Conservation (phyloP, 2,888 invertebrate genomes). For the Leptura quadrifasciata region DNA sequence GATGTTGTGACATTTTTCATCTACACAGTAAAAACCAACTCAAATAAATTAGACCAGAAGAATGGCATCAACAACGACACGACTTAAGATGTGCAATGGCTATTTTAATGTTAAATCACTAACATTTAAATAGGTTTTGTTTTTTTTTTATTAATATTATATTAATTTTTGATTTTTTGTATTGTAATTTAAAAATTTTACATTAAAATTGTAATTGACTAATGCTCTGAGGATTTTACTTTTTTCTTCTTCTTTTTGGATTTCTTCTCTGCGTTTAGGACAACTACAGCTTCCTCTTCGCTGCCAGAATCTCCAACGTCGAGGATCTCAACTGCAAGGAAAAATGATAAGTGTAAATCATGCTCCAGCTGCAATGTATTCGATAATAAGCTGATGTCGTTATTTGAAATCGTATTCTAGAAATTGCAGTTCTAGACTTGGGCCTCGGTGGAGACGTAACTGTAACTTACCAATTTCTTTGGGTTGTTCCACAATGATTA, state of each 20-base stretch:
- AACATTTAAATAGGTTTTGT: slow-evolving; percentile 52
- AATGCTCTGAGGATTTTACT: background rate
- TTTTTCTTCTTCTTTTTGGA: slow-evolving; percentile 61
- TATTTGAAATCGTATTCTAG: too few species aligned
- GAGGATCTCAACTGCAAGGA: slow-evolving; percentile 61
- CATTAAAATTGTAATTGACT: slow-evolving; percentile 20
- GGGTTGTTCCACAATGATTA: slow-evolving; percentile 53
- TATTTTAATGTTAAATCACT: slow-evolving; percentile 29
- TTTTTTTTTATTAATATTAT: slow-evolving; percentile 48
- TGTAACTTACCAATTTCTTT: slow-evolving; percentile 55
- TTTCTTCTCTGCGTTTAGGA: slow-evolving; percentile 66
- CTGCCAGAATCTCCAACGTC: slow-evolving; percentile 64
- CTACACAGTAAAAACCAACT: slow-evolving; percentile 95
- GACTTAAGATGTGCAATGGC: slow-evolving; percentile 67
- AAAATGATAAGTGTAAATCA: too few species aligned
- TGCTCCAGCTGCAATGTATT: too few species aligned
- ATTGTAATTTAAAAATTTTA: slow-evolving; percentile 31
- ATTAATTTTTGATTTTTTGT: slow-evolving; percentile 51
- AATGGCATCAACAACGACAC: slow-evolving; percentile 83
- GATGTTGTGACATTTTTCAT: slow-evolving; percentile 96
- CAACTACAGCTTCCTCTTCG: slow-evolving; percentile 71
- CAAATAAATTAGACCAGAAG: slow-evolving; percentile 90
- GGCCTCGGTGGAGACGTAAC: too few species aligned
- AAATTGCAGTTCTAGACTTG: too few species aligned
- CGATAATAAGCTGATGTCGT: too few species aligned